Percentiles rank a stretch among this genome's conserved stretches.
Conservation (phyloP, 2,797 vertebrate species). For the Sebastes trivittatus region DNA sequence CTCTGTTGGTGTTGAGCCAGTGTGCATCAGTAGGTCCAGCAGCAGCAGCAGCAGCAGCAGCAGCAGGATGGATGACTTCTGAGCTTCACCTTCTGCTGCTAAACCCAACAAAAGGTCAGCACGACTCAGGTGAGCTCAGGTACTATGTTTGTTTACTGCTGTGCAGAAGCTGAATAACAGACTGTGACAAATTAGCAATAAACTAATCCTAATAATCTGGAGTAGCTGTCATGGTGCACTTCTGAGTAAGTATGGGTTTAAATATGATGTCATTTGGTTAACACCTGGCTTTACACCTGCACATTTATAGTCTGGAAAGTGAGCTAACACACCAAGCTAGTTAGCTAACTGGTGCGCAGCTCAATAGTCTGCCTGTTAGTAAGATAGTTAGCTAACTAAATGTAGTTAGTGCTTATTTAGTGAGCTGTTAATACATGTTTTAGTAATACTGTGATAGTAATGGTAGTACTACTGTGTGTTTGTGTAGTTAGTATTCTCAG, state of each 20-base stretch:
- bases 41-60: neutral
- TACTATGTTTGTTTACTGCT: neutral
- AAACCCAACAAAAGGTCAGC: neutral
- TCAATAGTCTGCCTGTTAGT: neutral
- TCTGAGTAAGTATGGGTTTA: neutral
- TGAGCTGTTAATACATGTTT: neutral
- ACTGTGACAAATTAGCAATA: neutral
- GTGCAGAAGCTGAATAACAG: neutral
- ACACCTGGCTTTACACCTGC: neutral
- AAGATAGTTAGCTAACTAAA: conserved; percentile 12
- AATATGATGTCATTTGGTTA: neutral
- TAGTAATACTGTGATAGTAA: rapidly evolving
- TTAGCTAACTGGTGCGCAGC: conserved; percentile 11
- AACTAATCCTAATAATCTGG: neutral
- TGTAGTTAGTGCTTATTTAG: too few relatives aligned
- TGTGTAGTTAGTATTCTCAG: neutral
- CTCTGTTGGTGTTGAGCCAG: too few relatives aligned
- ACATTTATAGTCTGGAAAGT: neutral
- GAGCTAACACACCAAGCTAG: conserved; percentile 3
- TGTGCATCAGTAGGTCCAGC: neutral
- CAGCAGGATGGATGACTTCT: neutral
- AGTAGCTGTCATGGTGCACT: neutral
- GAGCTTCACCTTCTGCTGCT: too few relatives aligned
- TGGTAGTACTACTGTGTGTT: rapidly evolving
- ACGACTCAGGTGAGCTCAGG: neutral